phyloP scores from a whole-genome alignment of 2,888 invertebrate species.

The Mayetiola destructor region DNA sequence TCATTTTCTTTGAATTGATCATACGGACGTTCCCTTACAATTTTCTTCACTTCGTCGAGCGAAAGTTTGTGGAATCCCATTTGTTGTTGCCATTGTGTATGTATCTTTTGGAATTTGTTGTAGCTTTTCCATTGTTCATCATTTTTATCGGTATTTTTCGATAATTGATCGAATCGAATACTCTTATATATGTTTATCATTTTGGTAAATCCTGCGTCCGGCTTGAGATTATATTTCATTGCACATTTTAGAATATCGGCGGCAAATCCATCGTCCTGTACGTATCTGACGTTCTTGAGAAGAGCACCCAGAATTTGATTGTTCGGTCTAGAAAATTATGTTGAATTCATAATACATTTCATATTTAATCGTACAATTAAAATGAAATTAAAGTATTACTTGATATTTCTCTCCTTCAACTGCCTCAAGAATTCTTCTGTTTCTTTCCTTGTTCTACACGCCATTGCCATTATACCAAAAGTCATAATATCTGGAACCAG shows the following conservation, averaged over 20 bases:
- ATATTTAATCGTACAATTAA: not conserved
- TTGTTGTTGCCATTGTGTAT: constrained; percentile 36
- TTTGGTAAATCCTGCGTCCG: constrained; percentile 45
- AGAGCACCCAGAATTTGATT: constrained; percentile 60
- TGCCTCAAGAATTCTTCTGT: constrained; percentile 51
- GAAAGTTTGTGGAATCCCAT: constrained; percentile 33
- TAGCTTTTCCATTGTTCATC: not conserved
- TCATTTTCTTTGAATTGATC: constrained; percentile 40
- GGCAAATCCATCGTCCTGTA: constrained; percentile 50
- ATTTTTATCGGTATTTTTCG: constrained; percentile 35
- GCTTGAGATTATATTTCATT: constrained; percentile 43
- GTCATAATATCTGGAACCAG: constrained; percentile 62
- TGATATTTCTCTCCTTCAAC: constrained; percentile 51
- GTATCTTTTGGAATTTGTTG: not conserved
- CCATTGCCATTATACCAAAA: constrained; percentile 70
- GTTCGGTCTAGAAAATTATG: constrained; percentile 45
- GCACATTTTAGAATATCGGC: constrained; percentile 52
- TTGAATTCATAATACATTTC: not conserved
- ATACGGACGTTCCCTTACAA: constrained; percentile 46
- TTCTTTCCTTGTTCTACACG: constrained; percentile 50
- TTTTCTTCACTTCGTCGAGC: constrained; percentile 31
- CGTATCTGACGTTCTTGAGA: constrained; percentile 46
- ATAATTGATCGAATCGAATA: constrained; percentile 39
- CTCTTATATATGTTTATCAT: constrained; percentile 48
- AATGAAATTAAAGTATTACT: constrained; percentile 34